Percentiles rank a stretch among this genome's conserved stretches.
Conservation (phyloP, 2,888 invertebrate genomes). For the Dioctria rufipes region DNA sequence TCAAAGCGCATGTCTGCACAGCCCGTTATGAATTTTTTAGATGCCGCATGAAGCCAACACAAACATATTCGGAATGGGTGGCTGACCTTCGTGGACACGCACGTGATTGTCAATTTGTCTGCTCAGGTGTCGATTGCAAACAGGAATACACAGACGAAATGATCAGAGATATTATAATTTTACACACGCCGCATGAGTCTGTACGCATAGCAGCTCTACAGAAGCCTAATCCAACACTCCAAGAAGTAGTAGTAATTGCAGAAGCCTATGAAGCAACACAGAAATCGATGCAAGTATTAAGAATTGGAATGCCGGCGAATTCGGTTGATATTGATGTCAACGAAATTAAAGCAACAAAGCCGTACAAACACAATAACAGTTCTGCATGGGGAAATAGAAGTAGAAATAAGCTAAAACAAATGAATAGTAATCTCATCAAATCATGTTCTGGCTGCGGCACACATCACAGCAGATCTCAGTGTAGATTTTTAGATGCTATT, state of each 20-base stretch:
- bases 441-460: slow-evolving; percentile 54
- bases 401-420: too few relatives aligned
- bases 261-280: neutral
- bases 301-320: neutral
- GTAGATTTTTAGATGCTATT: too few relatives aligned
- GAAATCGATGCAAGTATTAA: neutral
- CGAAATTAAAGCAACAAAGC: neutral
- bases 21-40: slow-evolving; percentile 13
- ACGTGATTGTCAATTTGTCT: slow-evolving; percentile 72
- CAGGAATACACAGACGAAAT: slow-evolving; percentile 45
- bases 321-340: neutral
- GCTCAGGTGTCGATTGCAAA: slow-evolving; percentile 25
- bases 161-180: slow-evolving; percentile 52
- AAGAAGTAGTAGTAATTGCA: neutral
- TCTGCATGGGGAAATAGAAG: too few relatives aligned
- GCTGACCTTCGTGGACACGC: slow-evolving; percentile 60
- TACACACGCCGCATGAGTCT: slow-evolving; percentile 52
- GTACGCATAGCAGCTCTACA: slow-evolving; percentile 4
- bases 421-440: slow-evolving; percentile 3
- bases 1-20: slow-evolving; percentile 35
- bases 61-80: neutral
- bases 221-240: neutral
- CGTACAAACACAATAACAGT: neutral
- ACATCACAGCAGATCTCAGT: neutral
- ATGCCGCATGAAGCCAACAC: neutral